Percentiles rank a stretch among this genome's conserved stretches.
phyloP scores from a whole-genome alignment of 2,113 vertebrate genomes.

The Cariama cristata region DNA sequence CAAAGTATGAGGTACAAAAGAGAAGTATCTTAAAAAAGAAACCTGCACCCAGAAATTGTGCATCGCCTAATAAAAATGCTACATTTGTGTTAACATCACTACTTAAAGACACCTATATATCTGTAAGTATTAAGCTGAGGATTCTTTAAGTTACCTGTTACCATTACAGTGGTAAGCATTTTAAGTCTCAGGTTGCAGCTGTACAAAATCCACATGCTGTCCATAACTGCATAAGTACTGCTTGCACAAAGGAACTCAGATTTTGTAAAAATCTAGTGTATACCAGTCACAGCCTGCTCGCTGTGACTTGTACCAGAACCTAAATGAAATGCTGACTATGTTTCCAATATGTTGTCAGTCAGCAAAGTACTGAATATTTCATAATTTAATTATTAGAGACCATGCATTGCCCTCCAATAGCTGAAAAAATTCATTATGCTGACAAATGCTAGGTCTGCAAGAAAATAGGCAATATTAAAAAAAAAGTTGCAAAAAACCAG shows the following conservation, averaged over 20 bases:
- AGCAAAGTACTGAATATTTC: slow-evolving; percentile 38
- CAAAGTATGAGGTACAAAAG: not conserved
- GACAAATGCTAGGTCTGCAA: slow-evolving; percentile 21
- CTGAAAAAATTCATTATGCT: not conserved
- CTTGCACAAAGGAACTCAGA: not conserved
- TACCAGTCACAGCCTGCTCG: not conserved
- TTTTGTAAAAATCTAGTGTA: not conserved
- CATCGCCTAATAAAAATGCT: not conserved
- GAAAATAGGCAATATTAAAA: not conserved
- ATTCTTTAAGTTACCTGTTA: not conserved
- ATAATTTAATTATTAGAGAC: slow-evolving; percentile 30
- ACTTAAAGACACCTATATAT: not conserved
- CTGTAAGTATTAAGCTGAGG: not conserved
- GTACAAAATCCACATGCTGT: not conserved
- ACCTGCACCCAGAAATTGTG: not conserved
- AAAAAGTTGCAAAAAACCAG: not conserved
- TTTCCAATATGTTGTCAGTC: not conserved
- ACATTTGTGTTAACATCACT: not conserved
- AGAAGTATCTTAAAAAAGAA: not conserved
- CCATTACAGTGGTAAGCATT: not conserved
- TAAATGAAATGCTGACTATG: not conserved
- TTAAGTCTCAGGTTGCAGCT: not conserved
- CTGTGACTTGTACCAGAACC: not conserved
- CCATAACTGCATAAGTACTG: not conserved
- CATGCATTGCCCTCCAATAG: not conserved